These are phyloP conservation scores for Cyphomyrmex costatus DNA, from an alignment of 1,140 invertebrate genomes.

Conservation along the genomic window DNA sequence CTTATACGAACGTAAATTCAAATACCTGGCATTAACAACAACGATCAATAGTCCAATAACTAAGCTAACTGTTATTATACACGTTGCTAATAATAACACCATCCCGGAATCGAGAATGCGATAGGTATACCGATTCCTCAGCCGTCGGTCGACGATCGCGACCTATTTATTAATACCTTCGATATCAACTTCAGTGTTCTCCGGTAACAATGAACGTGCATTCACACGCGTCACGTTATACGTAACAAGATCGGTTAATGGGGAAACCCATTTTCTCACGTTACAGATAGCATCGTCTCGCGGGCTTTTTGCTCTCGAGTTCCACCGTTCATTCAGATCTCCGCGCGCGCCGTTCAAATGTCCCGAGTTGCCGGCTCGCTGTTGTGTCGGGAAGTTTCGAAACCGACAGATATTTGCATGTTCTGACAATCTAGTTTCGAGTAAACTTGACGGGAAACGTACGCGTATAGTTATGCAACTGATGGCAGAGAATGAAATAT, in stretches of 20 bases:
- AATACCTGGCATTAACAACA: background rate
- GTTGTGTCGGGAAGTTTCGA: background rate
- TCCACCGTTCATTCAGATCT: slow-evolving; percentile 41
- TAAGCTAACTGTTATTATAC: slow-evolving; percentile 15
- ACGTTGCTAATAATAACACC: slow-evolving; percentile 33
- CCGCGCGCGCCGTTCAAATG: slow-evolving; percentile 6
- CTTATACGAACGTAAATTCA: background rate
- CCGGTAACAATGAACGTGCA: slow-evolving; percentile 51
- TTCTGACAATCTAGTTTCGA: background rate
- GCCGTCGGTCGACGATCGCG: slow-evolving; percentile 37
- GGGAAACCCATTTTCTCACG: slow-evolving; percentile 70
- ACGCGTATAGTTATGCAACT: background rate
- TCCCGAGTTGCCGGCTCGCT: background rate
- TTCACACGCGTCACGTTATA: slow-evolving; percentile 49
- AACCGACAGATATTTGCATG: background rate
- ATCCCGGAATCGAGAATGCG: slow-evolving; percentile 4
- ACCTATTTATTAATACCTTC: slow-evolving; percentile 51
- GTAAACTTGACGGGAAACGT: background rate
- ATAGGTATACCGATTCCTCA: slow-evolving; percentile 6
- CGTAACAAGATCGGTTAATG: slow-evolving; percentile 62
- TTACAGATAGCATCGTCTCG: slow-evolving; percentile 69
- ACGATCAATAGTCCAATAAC: slow-evolving; percentile 26
- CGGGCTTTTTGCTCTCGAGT: slow-evolving; percentile 6
- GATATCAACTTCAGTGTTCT: slow-evolving; percentile 47
- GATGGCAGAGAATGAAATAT: no score